These are phyloP conservation scores for Actinernus sp. DNA, from an alignment of 92 coral and sea anemone species.

Conservation along the genomic window DNA sequence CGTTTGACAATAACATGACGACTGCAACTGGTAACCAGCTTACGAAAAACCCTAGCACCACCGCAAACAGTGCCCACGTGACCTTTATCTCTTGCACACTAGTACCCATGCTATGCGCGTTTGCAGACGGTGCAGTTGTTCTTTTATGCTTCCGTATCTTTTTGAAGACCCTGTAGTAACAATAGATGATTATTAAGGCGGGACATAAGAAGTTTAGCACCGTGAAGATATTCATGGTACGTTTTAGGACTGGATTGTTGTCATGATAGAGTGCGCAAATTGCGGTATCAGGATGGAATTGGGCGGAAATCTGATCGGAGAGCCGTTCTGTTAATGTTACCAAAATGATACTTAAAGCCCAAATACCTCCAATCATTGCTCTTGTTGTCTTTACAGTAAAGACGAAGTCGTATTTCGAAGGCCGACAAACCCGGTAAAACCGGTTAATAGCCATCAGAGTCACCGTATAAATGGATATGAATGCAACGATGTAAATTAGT, in stretches of 20 bases:
- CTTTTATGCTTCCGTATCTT: constrained; percentile 17
- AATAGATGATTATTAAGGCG: constrained; percentile 6
- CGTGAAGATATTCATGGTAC: too few relatives aligned
- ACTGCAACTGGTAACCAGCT: constrained; percentile 15
- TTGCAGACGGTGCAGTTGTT: constrained; percentile 8
- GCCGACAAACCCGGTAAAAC: constrained; percentile 23
- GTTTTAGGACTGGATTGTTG: too few relatives aligned
- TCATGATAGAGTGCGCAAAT: constrained; percentile 1
- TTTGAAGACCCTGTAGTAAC: constrained; percentile 19
- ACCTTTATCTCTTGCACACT: constrained; percentile 18
- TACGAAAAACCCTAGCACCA: neutral
- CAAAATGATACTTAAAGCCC: neutral
- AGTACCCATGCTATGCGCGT: neutral
- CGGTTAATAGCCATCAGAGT: constrained; percentile 29
- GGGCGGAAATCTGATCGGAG: too few relatives aligned
- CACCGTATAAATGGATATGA: constrained; percentile 17
- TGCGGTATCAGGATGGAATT: constrained; percentile 1
- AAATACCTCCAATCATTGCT: neutral
- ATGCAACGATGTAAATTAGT: neutral
- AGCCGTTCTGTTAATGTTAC: too few relatives aligned
- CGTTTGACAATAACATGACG: neutral
- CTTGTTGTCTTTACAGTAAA: constrained; percentile 6
- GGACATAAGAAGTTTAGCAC: too few relatives aligned
- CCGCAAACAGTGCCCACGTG: constrained; percentile 35
- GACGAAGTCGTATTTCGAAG: constrained; percentile 10